Base-by-base conservation (phyloP, 2,113 vertebrate species). In the Crocuta crocuta region DNA sequence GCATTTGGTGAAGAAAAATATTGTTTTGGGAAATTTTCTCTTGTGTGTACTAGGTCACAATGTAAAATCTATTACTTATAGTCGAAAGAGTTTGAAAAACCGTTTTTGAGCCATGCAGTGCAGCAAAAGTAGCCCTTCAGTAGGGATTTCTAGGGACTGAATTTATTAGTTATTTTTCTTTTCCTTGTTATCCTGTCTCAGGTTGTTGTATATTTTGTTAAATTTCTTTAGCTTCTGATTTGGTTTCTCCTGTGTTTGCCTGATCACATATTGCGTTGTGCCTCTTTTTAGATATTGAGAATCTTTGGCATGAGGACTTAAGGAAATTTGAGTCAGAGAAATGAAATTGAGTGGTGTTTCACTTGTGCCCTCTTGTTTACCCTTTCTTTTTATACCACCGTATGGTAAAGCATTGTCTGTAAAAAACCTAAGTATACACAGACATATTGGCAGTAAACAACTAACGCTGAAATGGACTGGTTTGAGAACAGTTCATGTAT, bases 221-320 rank as follows among this genome's bases (percentile, higher is more conserved):
- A 85, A 79, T 93, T 89, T 91, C 53, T 83, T 94, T 21, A 66
- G 31, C 92, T 95, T 96, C 66, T 89, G 13, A 90, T 83, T 95
- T 88, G 39, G 45, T 68, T 92, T 93, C 45, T 95, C 39, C 19
- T 79, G 17, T 94, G 68, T 94, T 89, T 92, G 35, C 45, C 16
- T 96, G 91, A 58, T 89, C 50, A 65, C 15, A 35, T 88, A 74
- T 11, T 84, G 39, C 70, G 23, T 96, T 84, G 76, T 92, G 78
- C 21, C 45, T 94, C 87, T 88, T 96, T 97, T 88, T 91, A 83
- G 70, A 91, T 95, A 76, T 26, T 94, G 76, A 94, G 90, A 96
- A 45, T 95, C 53, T 94, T 95, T 97, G 92, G 70, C 66, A 70
- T 48, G 48, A 82, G n/a, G 10, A 78, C 63, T 63, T 93, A 88